These are phyloP conservation scores for Deilephila porcellus DNA, from an alignment of 2,888 invertebrate genomes.

Conservation along the genomic window DNA sequence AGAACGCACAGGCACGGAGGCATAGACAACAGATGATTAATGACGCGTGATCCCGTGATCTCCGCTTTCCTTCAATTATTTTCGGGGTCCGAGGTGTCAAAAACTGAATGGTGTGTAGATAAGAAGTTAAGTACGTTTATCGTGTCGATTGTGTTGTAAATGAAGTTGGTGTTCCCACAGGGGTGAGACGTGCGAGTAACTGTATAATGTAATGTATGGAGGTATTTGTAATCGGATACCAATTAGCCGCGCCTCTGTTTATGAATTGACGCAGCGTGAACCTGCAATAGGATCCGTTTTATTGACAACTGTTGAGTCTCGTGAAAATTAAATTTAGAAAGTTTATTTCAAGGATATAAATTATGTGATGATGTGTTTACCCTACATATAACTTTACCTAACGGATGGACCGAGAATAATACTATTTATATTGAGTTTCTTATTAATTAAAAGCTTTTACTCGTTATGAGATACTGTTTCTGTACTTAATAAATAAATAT, in stretches of 20 bases:
- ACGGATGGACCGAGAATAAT: too few relatives aligned
- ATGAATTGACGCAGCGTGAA: slow-evolving; percentile 14
- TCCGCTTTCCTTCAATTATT: slow-evolving; percentile 27
- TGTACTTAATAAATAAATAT: too few relatives aligned
- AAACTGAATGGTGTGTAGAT: slow-evolving; percentile 12
- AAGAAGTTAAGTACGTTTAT: slow-evolving; percentile 22
- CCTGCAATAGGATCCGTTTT: background rate
- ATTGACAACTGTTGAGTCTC: background rate
- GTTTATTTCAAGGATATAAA: background rate
- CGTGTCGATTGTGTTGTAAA: slow-evolving; percentile 9
- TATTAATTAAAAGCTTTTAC: too few relatives aligned
- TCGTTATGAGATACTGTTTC: too few relatives aligned
- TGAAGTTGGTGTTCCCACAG: slow-evolving; percentile 18
- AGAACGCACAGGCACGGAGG: slow-evolving; percentile 1
- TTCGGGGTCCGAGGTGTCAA: slow-evolving; percentile 23
- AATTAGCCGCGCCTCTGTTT: slow-evolving; percentile 23
- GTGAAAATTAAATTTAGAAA: slow-evolving; percentile 14
- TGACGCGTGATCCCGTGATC: slow-evolving; percentile 28
- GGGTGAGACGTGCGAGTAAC: background rate
- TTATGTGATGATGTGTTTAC: background rate
- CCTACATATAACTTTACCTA: too few relatives aligned
- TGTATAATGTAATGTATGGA: background rate
- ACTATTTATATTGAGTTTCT: too few relatives aligned
- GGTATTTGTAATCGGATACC: slow-evolving; percentile 21
- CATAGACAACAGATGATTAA: slow-evolving; percentile 26